A percentile compares a stretch with the other conserved stretches of the same genome.
These are phyloP conservation scores for Galleria mellonella DNA, from an alignment of 1,140 invertebrate species.

Conservation along the genomic window DNA sequence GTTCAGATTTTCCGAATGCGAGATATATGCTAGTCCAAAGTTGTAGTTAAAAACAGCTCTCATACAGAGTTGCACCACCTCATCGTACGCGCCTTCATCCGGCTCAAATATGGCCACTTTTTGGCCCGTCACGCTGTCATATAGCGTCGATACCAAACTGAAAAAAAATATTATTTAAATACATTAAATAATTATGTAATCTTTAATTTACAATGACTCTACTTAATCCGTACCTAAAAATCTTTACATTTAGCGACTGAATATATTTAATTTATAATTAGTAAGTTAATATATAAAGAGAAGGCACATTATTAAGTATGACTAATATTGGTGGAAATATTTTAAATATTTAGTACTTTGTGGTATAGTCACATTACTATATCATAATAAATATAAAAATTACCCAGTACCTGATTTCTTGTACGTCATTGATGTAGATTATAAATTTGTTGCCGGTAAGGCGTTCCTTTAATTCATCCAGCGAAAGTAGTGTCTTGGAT, in stretches of 20 bases:
- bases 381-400: not conserved
- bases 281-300: no score
- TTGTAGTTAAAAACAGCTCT: conserved; percentile 74
- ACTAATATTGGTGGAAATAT: not conserved
- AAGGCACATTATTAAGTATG: no score
- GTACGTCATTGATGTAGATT: conserved; percentile 75
- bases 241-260: no score
- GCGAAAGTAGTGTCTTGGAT: conserved; percentile 27
- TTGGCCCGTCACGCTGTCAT: conserved; percentile 70
- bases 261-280: no score
- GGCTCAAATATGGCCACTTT: conserved; percentile 74
- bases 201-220: no score
- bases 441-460: conserved; percentile 67
- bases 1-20: conserved; percentile 66
- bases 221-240: no score
- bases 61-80: conserved; percentile 73
- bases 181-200: not conserved
- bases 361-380: no score
- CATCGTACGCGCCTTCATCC: conserved; percentile 64
- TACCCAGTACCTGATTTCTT: conserved; percentile 70
- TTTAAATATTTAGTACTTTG: no score
- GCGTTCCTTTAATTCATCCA: conserved; percentile 46
- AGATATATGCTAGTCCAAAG: conserved; percentile 66
- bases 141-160: conserved; percentile 77
- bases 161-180: conserved; percentile 29